Conservation (phyloP, 2,113 vertebrate species). For the Boleophthalmus pectinirostris region DNA sequence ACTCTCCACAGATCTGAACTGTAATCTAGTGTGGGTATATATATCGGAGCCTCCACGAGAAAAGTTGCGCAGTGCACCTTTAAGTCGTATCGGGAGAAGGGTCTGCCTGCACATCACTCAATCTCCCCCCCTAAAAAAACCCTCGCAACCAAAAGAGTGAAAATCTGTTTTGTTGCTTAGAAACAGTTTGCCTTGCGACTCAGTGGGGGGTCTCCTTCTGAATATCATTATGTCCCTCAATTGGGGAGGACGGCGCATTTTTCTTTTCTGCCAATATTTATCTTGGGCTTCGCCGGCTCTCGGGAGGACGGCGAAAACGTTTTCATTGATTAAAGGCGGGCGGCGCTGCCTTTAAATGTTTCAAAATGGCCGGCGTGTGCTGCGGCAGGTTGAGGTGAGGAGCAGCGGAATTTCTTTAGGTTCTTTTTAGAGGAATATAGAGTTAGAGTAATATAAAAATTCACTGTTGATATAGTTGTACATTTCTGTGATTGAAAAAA, state of each 20-base stretch:
- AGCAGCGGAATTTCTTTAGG: constrained; percentile 2
- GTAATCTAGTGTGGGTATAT: no score
- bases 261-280: constrained; percentile 76
- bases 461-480: neutral
- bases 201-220: constrained; percentile 70
- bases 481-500: neutral
- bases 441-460: neutral
- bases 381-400: constrained; percentile 36
- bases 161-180: constrained; percentile 80
- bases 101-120: constrained; percentile 5
- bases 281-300: constrained; percentile 55
- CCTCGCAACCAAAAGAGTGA: constrained; percentile 29
- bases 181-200: constrained; percentile 74
- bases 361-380: constrained; percentile 18
- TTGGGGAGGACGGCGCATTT: constrained; percentile 65
- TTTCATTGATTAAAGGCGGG: constrained; percentile 67
- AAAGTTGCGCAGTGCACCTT: neutral
- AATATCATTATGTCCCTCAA: constrained; percentile 76
- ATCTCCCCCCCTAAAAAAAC: neutral
- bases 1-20: no score
- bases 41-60: no score
- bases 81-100: constrained; percentile 23
- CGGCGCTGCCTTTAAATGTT: constrained; percentile 32
- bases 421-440: constrained; percentile 14
- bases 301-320: constrained; percentile 48